Evolutionary conservation across 2,113 vertebrate species (phyloP), one percentile per base, ranked within the genome.

Genomic region (Mellivora capensis): DNA sequence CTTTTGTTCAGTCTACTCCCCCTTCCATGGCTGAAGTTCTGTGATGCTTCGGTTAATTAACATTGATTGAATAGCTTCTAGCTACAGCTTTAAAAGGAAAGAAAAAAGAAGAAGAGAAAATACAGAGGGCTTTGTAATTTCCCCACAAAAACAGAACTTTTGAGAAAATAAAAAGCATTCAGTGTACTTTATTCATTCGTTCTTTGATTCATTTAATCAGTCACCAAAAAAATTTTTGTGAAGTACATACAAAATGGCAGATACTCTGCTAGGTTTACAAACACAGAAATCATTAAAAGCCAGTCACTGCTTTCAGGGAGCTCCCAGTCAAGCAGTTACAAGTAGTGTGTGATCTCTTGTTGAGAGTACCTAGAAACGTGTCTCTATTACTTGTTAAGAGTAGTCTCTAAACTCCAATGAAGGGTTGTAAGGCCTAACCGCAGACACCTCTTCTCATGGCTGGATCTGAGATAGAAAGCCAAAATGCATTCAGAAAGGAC

Each of bases 151-250:
- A 42, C 27, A 91, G 79, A 90, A 23, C 54, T 93, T 91, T 96
- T 44, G 39, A 96, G 74, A 91, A 96, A 93, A 77, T 86, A 77
- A 88, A 88, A 12, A 79, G 7, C 72, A 57, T 29, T 87, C 54
- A 86, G 0, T 27, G 37, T 83, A 62, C 31, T 93, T 90, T 87
- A 61, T 59, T 93, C n/a, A 67, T 76, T 87, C 1, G 23, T 62
- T 92, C n/a, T 92, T 96, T 93, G 85, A 59, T 92, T 80, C 49
- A 93, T 23, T 93, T 69, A 64, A 10, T 90, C 18, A 34, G 14
- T 94, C 62, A 82, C 44, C 88, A 39, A 44, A 91, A 74, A 39
- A 54, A 6, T 17, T 77, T 94, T 89, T 69, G 80, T 59, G 20
- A 89, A 62, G 9, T 62, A 57, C 67, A 25, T 90, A n/a, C 17